These are phyloP conservation scores for Cepaea hortensis DNA, from an alignment of 2,888 invertebrate genomes.

Conservation along the genomic window DNA sequence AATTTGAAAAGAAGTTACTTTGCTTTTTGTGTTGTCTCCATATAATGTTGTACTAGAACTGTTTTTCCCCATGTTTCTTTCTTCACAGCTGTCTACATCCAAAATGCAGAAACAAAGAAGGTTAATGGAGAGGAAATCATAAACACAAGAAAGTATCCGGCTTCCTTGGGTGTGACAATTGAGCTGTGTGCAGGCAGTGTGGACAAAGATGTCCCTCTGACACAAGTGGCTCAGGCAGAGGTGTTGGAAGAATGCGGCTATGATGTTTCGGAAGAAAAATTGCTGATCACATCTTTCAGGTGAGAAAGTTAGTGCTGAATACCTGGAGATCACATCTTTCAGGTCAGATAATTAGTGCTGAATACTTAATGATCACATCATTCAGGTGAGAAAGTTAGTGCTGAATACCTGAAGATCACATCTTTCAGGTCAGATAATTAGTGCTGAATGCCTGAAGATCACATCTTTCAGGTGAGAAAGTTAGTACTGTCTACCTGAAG, in stretches of 20 bases:
- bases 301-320: too few species aligned
- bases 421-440: too few species aligned
- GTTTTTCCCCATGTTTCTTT: neutral
- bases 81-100: constrained; percentile 84
- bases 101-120: constrained; percentile 79
- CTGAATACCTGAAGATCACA: too few species aligned
- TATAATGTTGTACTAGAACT: neutral
- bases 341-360: too few species aligned
- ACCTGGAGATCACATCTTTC: too few species aligned
- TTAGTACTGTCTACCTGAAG: too few species aligned
- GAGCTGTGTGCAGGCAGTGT: constrained; percentile 97
- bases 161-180: constrained; percentile 84
- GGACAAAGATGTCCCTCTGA: constrained; percentile 85
- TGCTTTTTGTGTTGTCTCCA: neutral
- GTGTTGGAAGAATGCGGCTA: constrained; percentile 96
- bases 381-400: too few species aligned
- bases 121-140: constrained; percentile 56
- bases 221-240: constrained; percentile 90
- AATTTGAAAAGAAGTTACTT: neutral
- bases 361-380: too few species aligned
- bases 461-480: constrained; percentile 68
- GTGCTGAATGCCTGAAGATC: too few species aligned
- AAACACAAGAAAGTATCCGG: constrained; percentile 69
- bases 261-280: constrained; percentile 81
- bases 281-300: too few species aligned